Base-by-base conservation (phyloP, 23 tunicate species). In the Phallusia fumigata region DNA sequence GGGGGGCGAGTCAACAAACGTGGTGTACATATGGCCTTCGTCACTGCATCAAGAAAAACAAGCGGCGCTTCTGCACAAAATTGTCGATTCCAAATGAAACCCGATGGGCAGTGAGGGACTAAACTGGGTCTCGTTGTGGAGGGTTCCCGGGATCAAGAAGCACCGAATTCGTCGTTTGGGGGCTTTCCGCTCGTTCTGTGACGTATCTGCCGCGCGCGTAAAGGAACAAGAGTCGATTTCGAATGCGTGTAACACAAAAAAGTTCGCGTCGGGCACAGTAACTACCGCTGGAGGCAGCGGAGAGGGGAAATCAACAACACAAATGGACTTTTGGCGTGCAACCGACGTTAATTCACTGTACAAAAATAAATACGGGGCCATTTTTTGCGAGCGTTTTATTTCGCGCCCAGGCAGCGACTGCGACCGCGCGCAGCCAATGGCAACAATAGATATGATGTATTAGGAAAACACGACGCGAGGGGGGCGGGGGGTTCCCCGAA, bases 301-400 rank as follows among this genome's bases (percentile, higher is more conserved):
- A 40, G 47, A 40, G 10, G 47, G 47, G 47, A 40, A n/a, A 10
- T 40, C 47, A 40, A 40, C 47, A 40, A 40, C 47, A 40, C 47
- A 40, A 40, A 40, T 24, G 28, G 69, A 24, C 28, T 58, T 22
- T 58, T 58, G 69, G 69, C 69, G 69, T 58, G 69, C 69, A 58
- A 58, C 69, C 28, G 69, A 3, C 47, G n/a, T 40, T 40, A 40
- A 40, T 40, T 40, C 47, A 40, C 69, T 58, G 69, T 58, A 58
- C 69, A 58, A 58, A 58, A 58, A 58, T 58, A 58, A 58, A 58
- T 58, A 58, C 69, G 69, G 69, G 15, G 47, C 47, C 47, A 40
- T 40, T 40, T 40, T 40, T 40, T 3, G 5, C 47, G 47, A 40
- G 10, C 47, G 47, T 40, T 40, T 40, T 40, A 40, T 10, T 40